These are phyloP conservation scores for Laspeyria flexula DNA, from an alignment of 2,888 invertebrate genomes.

Conservation along the genomic window DNA sequence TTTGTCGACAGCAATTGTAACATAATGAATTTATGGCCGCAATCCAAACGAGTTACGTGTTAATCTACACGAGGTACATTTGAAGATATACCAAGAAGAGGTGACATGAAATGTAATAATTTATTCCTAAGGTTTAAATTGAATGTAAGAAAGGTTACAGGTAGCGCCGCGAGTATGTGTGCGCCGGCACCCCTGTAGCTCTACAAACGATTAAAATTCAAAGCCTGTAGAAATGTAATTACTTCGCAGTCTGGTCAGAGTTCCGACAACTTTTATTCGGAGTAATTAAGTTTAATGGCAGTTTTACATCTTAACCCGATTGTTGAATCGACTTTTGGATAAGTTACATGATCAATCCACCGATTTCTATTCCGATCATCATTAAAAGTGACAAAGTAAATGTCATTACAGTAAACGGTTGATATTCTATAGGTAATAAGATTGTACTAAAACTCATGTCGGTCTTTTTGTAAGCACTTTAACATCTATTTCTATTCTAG, in stretches of 20 bases:
- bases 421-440: neutral
- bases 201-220: slow-evolving; percentile 79
- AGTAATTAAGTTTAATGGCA: slow-evolving; percentile 79
- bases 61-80: neutral
- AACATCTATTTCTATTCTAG: slow-evolving; percentile 21
- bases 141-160: slow-evolving; percentile 51
- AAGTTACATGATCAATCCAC: slow-evolving; percentile 35
- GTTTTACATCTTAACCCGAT: slow-evolving; percentile 69
- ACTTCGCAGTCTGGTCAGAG: slow-evolving; percentile 76
- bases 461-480: slow-evolving; percentile 19
- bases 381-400: slow-evolving; percentile 25
- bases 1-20: too few relatives aligned
- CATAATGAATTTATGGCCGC: too few relatives aligned
- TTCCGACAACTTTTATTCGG: slow-evolving; percentile 74
- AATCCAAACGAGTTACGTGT: too few relatives aligned
- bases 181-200: slow-evolving; percentile 40
- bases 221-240: slow-evolving; percentile 82
- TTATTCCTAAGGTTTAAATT: slow-evolving; percentile 46
- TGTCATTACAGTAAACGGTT: slow-evolving; percentile 3
- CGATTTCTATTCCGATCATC: slow-evolving; percentile 40
- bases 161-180: slow-evolving; percentile 47
- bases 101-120: slow-evolving; percentile 40
- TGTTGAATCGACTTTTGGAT: slow-evolving; percentile 57
- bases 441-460: slow-evolving; percentile 21
- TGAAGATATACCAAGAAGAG: slow-evolving; percentile 14